Evolutionary conservation across 2,113 vertebrate genomes (phyloP).

Genomic region (Myotis lucifugus): DNA sequence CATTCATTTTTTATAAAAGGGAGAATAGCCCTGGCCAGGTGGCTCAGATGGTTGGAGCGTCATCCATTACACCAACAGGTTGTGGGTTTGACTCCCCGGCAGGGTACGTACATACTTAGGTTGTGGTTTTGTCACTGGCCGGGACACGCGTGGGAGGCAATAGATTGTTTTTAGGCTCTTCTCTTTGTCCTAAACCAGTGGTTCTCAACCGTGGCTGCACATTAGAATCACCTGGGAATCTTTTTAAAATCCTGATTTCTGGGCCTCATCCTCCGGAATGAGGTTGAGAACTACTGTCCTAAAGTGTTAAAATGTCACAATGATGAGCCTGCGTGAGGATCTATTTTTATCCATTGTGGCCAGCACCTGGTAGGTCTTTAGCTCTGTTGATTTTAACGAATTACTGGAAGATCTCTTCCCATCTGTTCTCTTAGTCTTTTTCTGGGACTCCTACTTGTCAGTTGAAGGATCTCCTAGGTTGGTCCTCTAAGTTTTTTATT

Average conservation of each 20-base stretch:
- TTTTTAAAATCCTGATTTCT: too few species aligned
- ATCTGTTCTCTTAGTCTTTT: not conserved
- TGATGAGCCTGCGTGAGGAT: not conserved
- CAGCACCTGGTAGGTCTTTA: not conserved
- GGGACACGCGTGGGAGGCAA: not conserved
- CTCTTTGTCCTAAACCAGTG: not conserved
- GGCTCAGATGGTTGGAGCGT: not conserved
- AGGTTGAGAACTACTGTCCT: too few species aligned
- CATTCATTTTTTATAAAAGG: conserved; percentile 26
- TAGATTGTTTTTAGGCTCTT: not conserved
- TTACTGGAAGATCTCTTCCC: not conserved
- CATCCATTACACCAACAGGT: not conserved
- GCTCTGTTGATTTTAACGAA: not conserved
- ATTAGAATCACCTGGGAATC: too few species aligned
- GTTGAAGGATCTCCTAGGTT: not conserved
- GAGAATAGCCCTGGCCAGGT: not conserved
- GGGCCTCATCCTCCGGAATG: too few species aligned
- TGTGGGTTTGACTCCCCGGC: not conserved
- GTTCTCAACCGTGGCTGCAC: too few species aligned
- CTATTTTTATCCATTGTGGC: not conserved
- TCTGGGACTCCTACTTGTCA: not conserved
- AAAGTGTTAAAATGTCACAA: not conserved
- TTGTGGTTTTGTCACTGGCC: not conserved
- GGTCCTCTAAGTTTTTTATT: not conserved
- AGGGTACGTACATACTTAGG: not conserved